Evolutionary conservation across 2,888 invertebrate genomes (phyloP), one percentile per base, ranked within the genome.

Genomic region (Limnephilus rhombicus): DNA sequence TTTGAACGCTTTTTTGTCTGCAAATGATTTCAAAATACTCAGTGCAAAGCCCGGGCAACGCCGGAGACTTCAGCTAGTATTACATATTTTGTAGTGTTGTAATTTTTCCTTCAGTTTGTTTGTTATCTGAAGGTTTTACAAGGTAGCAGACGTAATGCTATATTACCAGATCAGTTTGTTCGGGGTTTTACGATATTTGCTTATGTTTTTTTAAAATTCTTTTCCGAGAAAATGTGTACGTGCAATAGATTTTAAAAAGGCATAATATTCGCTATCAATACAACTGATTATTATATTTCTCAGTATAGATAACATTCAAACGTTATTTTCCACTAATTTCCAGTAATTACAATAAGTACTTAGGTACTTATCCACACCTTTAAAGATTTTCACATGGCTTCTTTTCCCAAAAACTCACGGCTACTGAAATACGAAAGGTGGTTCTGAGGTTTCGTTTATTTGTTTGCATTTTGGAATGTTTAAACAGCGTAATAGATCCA

Each of bases 401-500:
- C 3, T 86, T 86, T 86, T 86, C 86, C 45, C 24, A 24, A 41
- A 45, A 41, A 45, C 85, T 41, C 37, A 41, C n/a, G 49, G 34
- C 88, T 88, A 80, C 88, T 68, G 88, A 34, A 88, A 80, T 80
- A 88, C 68, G 68, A 68, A 34, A 34, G 88, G 68, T 68, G 68
- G 34, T 34, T 88, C 31, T 88, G 68, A 88, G 53, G 68, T 53
- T 37, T 68, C 24, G 68, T 68, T 24, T 87, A 24, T 87, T 87
- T 88, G 88, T 53, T 31, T 31, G 88, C 31, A 80, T 88, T 68
- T 88, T 88, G 31, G 88, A 88, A 37, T 88, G 88, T 68, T 88
- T 88, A 68, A 68, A 31, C n/a, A 88, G 88, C 29, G 88, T 88
- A 88, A 88, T 88, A 88, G 88, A 88, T 29, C 88, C 68, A 88